Percentiles rank a stretch among this genome's conserved stretches.
Conservation (phyloP, 2,797 vertebrate genomes). For the Peromyscus aztecus region DNA sequence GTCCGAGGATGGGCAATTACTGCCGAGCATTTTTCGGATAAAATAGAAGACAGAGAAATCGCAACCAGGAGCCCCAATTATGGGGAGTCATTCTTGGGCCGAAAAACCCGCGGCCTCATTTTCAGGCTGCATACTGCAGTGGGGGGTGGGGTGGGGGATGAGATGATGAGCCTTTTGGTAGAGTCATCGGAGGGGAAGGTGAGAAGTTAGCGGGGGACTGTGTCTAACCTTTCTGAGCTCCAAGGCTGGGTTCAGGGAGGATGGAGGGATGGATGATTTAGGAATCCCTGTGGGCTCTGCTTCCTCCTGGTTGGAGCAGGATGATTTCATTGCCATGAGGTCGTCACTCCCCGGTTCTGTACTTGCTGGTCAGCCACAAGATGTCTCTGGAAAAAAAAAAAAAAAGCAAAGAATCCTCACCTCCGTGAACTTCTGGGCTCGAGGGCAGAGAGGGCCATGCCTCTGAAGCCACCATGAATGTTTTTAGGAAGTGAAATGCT, state of each 20-base stretch:
- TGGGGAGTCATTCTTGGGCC: conserved; percentile 64
- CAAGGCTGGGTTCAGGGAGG: too few species aligned
- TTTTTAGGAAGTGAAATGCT: not conserved
- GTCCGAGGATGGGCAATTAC: conserved; percentile 75
- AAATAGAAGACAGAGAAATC: conserved; percentile 81
- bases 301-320: not conserved
- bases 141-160: not conserved
- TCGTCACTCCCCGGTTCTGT: not conserved
- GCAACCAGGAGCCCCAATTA: conserved; percentile 66
- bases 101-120: conserved; percentile 53
- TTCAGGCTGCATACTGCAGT: not conserved
- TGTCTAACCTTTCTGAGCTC: not conserved
- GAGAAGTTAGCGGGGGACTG: not conserved
- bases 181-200: not conserved
- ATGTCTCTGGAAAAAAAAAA: not conserved
- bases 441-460: not conserved
- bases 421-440: not conserved
- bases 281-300: not conserved
- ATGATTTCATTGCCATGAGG: not conserved
- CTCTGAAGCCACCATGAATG: not conserved
- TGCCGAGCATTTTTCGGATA: conserved; percentile 76
- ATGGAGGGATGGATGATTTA: not conserved
- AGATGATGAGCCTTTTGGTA: not conserved
- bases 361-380: not conserved
- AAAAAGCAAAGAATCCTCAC: not conserved